Base-by-base conservation (phyloP, 1,140 invertebrate species). In the Proales similis region DNA sequence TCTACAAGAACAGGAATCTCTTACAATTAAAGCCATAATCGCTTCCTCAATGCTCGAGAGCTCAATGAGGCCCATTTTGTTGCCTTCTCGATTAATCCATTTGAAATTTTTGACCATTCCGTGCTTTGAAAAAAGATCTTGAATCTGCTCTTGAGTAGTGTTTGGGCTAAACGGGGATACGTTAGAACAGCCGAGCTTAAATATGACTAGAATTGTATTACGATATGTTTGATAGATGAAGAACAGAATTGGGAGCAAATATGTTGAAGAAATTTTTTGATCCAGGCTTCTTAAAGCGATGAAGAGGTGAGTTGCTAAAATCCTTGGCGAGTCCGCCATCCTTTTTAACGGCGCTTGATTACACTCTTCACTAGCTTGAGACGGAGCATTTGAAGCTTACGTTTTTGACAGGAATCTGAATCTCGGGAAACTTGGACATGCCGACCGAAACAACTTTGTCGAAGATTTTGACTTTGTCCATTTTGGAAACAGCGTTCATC, bases 191-290 rank as follows among this genome's bases (percentile, higher is more conserved):
- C 7, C 26, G 45, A 57, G 45, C 22, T n/a, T n/a, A n/a, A n/a
- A n/a, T n/a, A n/a, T n/a, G n/a, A 12, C 20, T 57, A 5, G 9
- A 26, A 2, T 29, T 30, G 30, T 20, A 24, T 57, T 57, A 57
- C 70, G 95, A 94, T 85, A 99, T 98, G 85, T 99, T 99, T 67
- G 92, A 97, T 74, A 98, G 83, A 83, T 99, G 94, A 70, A 99
- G 81, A 66, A 92, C 97, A 61, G 88, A 84, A 70, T 88, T 93
- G 67, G 95, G 94, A 68, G 94, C 90, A 81, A 95, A 99, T 71
- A 99, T 99, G 76, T 99, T 99, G 79, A 94, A 90, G 78, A 96
- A 98, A 78, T 98, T 98, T 79, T 97, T 98, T 65, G 90, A 94
- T 68, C 94, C 93, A 19, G 93, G 94, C 77, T 98, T 97, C 80